Conservation (phyloP, 2,113 vertebrate species). For the Pachycephala philippinensis region DNA sequence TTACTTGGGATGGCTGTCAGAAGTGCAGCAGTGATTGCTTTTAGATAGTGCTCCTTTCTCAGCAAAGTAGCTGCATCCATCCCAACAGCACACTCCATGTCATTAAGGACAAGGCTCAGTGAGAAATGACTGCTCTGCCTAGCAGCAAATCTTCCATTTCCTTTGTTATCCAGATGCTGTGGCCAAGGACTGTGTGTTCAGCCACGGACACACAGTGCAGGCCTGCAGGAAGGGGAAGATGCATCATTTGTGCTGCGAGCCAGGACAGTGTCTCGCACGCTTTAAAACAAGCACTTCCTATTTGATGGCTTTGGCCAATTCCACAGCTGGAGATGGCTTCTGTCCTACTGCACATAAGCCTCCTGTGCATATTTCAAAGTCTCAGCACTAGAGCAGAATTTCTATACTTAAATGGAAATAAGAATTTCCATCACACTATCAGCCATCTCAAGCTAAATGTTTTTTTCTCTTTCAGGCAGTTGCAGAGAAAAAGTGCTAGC, state of each 20-base stretch:
- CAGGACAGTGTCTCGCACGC: neutral
- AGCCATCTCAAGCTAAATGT: neutral
- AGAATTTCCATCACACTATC: neutral
- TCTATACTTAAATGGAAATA: neutral
- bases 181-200: constrained; percentile 56
- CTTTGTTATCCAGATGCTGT: constrained; percentile 1
- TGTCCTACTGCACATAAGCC: neutral
- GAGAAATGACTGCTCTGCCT: neutral
- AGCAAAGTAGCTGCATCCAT: neutral
- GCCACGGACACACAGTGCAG: neutral
- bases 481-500: neutral
- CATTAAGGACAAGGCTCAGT: neutral
- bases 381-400: neutral
- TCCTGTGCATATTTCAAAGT: neutral
- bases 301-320: constrained; percentile 11
- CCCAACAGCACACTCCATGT: neutral
- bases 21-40: neutral
- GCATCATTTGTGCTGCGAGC: neutral
- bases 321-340: constrained; percentile 15
- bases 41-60: neutral
- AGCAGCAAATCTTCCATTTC: constrained; percentile 15
- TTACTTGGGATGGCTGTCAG: neutral
- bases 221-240: constrained; percentile 35
- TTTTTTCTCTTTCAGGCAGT: neutral
- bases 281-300: constrained; percentile 44